Conservation (phyloP, 1,140 invertebrate genomes). For the Cydia fagiglandana region DNA sequence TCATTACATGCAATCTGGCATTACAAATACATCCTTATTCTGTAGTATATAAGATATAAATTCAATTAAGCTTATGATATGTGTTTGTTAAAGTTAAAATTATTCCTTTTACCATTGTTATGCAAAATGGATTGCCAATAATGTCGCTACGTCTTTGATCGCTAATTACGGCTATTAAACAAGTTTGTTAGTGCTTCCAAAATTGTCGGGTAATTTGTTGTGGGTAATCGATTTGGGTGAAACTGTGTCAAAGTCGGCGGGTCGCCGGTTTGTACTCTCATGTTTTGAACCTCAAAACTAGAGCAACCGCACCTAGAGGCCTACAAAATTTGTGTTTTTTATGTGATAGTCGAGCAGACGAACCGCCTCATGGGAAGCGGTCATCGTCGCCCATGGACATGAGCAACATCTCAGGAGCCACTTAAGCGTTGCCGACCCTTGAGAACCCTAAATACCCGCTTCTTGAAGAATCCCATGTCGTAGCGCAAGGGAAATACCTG, state of each 20-base stretch:
- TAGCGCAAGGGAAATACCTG: too few relatives aligned
- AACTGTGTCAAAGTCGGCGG: conserved; percentile 45
- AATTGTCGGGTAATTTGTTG: conserved; percentile 18
- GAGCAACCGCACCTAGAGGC: conserved; percentile 42
- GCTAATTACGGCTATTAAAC: neutral
- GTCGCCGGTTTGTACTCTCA: conserved; percentile 1
- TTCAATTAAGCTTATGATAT: neutral
- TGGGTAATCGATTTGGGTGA: neutral
- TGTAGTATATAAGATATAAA: neutral
- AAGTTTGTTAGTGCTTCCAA: neutral
- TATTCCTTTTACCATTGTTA: neutral
- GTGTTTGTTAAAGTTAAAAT: neutral
- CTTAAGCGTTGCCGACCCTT: too few relatives aligned
- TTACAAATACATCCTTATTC: neutral
- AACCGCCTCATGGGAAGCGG: too few relatives aligned
- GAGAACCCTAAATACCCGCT: too few relatives aligned
- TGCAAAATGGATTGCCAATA: conserved; percentile 11
- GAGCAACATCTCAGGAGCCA: too few relatives aligned
- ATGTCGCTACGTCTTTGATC: conserved; percentile 16
- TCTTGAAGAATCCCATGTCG: too few relatives aligned
- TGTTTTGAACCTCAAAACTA: conserved; percentile 34
- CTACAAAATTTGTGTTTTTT: too few relatives aligned
- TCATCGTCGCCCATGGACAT: too few relatives aligned
- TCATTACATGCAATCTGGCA: neutral
- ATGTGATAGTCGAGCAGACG: too few relatives aligned